These are phyloP conservation scores for Malthinus seriepunctatus DNA, from an alignment of 2,888 invertebrate genomes.

Conservation along the genomic window DNA sequence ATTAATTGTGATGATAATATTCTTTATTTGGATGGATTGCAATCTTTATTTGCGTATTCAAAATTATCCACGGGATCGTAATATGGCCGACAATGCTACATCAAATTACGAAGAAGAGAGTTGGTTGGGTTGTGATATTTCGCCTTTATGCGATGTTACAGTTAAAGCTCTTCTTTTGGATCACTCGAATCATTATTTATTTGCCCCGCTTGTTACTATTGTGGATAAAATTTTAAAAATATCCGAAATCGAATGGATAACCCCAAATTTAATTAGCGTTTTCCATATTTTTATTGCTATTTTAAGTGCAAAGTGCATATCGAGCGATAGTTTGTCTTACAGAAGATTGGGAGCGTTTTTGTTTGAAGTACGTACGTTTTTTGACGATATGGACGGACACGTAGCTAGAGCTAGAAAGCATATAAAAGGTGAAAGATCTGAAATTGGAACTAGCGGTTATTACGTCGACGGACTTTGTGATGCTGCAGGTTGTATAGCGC, in stretches of 20 bases:
- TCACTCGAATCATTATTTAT: constrained; percentile 81
- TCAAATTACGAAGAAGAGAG: constrained; percentile 58
- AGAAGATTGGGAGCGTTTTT: constrained; percentile 75
- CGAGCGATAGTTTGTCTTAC: constrained; percentile 71
- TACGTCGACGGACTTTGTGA: constrained; percentile 85
- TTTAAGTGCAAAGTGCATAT: constrained; percentile 73
- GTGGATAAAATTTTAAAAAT: constrained; percentile 65
- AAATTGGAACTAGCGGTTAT: constrained; percentile 80
- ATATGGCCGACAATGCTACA: constrained; percentile 47
- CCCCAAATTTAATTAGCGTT: constrained; percentile 83
- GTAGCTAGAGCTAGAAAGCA: constrained; percentile 78
- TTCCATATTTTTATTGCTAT: constrained; percentile 78
- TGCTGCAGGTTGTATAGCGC: constrained; percentile 72
- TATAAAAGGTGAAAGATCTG: constrained; percentile 76
- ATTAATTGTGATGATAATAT: constrained; percentile 62
- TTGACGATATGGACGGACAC: constrained; percentile 86
- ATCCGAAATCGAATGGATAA: constrained; percentile 59
- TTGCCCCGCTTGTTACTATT: constrained; percentile 77
- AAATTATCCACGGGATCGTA: constrained; percentile 65
- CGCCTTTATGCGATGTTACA: constrained; percentile 79
- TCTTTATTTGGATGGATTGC: constrained; percentile 74
- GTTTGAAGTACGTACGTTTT: constrained; percentile 79
- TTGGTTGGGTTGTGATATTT: constrained; percentile 71
- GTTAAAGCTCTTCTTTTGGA: constrained; percentile 83
- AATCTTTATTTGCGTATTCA: constrained; percentile 72